Base-by-base conservation (phyloP, 2,113 vertebrate species). In the Silurus asotus region DNA sequence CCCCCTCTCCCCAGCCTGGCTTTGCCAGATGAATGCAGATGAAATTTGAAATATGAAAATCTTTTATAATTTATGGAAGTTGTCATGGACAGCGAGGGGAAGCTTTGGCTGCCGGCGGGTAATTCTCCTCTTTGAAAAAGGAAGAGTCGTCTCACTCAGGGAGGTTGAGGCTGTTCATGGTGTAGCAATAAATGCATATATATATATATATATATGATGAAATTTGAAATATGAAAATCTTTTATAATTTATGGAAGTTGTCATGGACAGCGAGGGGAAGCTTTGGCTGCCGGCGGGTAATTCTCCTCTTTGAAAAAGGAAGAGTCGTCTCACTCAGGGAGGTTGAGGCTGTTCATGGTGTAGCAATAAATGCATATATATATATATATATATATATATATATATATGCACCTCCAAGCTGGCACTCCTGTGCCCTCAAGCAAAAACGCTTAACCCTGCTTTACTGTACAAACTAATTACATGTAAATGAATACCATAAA, bases 21-120 rank as follows among this genome's bases (percentile, higher is more conserved):
- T 94, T 94, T 95, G 92, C 93, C 96, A 93, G 96, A 97, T 97
- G 98, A 98, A 99, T 99, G 97, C 96, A 99, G 98, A 98, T 98
- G 96, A 98, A 98, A 99, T 98, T 96, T 98, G 96, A 99, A 99
- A 99, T 99, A 99, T 99, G 97, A 99, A 99, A 99, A 99, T 99
- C 96, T 94, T 94, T 96, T 96, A 96, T 98, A 99, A 98, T 98
- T 98, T 97, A 98, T 98, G 97, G 96, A 97, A 96, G 96, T 97
- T 99, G 97, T 99, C 97, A 98, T 96, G 95, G 96, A 96, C 95
- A 95, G 96, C 82, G 89, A 91, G 92, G 79, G 96, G 96, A 90
- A 95, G 94, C 94, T 94, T 95, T 95, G 93, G 95, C 93, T 94
- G 87, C 95, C 93, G 94, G 78, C 4, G 64, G 84, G 79, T 90